Conservation (phyloP, 2,113 vertebrate species). For the Xenopus laevis region DNA sequence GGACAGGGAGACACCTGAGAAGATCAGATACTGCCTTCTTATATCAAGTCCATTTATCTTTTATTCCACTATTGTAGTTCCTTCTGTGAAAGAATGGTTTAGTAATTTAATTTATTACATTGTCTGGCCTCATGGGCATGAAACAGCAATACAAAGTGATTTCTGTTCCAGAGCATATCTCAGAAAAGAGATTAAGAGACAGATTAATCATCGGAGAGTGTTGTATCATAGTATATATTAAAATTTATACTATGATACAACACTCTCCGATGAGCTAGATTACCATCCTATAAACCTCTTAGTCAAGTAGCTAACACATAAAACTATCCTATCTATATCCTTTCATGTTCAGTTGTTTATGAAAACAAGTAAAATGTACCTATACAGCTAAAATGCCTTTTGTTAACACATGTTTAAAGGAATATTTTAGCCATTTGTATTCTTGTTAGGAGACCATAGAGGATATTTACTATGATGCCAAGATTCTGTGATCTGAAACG, state of each 20-base stretch:
- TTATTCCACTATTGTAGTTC: slow-evolving; percentile 7
- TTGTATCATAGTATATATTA: slow-evolving; percentile 30
- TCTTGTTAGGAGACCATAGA: too few relatives aligned
- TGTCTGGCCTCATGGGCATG: slow-evolving; percentile 34
- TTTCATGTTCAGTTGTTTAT: background rate
- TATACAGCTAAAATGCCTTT: too few relatives aligned
- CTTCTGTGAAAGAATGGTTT: slow-evolving; percentile 35
- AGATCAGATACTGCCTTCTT: slow-evolving; percentile 14
- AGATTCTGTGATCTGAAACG: too few relatives aligned
- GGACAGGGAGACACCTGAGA: too few relatives aligned
- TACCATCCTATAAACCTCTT: slow-evolving; percentile 23
- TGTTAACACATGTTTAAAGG: too few relatives aligned
- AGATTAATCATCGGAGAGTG: slow-evolving; percentile 32
- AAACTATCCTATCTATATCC: background rate
- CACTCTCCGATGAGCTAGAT: too few relatives aligned
- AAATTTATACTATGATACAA: too few relatives aligned
- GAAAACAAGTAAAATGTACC: too few relatives aligned
- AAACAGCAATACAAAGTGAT: slow-evolving; percentile 30
- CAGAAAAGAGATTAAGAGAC: slow-evolving; percentile 32
- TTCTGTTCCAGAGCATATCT: slow-evolving; percentile 29
- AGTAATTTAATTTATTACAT: slow-evolving; percentile 38
- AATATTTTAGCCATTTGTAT: too few relatives aligned
- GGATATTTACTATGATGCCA: too few relatives aligned
- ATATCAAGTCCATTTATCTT: slow-evolving; percentile 36
- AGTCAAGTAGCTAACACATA: slow-evolving; percentile 5